Conservation (phyloP, 2,113 vertebrate genomes). For the Bostrychus sinensis region DNA sequence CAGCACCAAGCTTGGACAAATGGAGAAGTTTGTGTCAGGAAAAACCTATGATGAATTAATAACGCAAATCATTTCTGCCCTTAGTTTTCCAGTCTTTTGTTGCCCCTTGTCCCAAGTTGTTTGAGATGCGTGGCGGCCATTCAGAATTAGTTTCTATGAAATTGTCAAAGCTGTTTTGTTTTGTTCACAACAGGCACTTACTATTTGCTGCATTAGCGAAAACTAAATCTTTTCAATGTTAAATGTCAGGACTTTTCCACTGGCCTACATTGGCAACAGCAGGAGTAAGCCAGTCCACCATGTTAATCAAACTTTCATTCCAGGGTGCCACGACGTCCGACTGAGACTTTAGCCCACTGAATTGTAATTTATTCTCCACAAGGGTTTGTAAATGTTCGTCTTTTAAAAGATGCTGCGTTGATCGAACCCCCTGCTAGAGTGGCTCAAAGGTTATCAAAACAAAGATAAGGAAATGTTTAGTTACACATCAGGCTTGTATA, state of each 20-base stretch:
- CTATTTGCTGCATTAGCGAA: conserved; percentile 7
- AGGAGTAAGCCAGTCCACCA: conserved; percentile 31
- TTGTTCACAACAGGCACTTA: conserved; percentile 24
- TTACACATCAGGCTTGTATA: background rate
- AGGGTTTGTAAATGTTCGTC: background rate
- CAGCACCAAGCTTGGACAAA: too few relatives aligned
- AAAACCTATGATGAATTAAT: too few relatives aligned
- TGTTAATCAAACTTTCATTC: conserved; percentile 54
- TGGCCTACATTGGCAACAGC: conserved; percentile 55
- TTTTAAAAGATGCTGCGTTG: background rate
- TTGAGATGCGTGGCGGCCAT: background rate
- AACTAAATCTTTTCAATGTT: background rate
- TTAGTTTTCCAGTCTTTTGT: too few relatives aligned
- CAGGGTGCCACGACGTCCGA: conserved; percentile 36
- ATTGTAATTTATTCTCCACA: conserved; percentile 37
- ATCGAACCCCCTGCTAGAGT: background rate
- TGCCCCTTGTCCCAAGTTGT: background rate
- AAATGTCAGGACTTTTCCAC: conserved; percentile 44
- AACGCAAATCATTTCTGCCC: too few relatives aligned
- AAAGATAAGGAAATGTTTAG: background rate
- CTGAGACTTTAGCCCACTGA: conserved; percentile 26
- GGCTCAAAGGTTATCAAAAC: background rate
- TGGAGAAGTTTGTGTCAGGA: too few relatives aligned
- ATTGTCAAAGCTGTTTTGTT: too few relatives aligned
- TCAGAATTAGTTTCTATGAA: too few relatives aligned